phyloP scores from a whole-genome alignment of 2,113 vertebrate genomes.

The Uria aalge region DNA sequence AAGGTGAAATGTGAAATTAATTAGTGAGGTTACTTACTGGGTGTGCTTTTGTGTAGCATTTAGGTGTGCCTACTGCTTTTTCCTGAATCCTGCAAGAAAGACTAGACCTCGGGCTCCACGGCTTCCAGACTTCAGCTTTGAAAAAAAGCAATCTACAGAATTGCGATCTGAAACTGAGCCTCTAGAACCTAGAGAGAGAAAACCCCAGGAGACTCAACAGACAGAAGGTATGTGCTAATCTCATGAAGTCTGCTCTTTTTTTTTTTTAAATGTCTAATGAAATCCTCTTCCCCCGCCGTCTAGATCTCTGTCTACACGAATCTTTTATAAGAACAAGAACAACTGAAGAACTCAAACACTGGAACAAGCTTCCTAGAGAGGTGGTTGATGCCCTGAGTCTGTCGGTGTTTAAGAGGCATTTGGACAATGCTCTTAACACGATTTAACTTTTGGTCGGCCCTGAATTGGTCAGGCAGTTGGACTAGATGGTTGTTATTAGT shows the following conservation, averaged over 20 bases:
- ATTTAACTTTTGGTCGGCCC: not conserved
- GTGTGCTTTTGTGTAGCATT: constrained; percentile 81
- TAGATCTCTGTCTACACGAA: not conserved
- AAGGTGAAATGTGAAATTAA: not conserved
- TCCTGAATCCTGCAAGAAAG: constrained; percentile 96
- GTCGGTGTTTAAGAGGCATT: not conserved
- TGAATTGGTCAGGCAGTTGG: not conserved
- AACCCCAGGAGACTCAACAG: constrained; percentile 55
- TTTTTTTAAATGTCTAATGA: not conserved
- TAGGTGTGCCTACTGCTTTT: constrained; percentile 97
- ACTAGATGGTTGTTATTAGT: not conserved
- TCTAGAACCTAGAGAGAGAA: constrained; percentile 23
- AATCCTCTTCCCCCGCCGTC: not conserved
- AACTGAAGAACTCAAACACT: not conserved
- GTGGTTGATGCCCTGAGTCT: accelerated
- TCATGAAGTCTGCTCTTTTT: not conserved
- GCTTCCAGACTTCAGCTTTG: constrained; percentile 83
- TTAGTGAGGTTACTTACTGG: constrained; percentile 20
- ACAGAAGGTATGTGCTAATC: constrained; percentile 60
- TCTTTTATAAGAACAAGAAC: not conserved
- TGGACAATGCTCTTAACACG: not conserved
- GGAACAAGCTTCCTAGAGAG: not conserved
- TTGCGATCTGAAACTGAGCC: constrained; percentile 19
- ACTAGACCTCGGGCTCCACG: constrained; percentile 90
- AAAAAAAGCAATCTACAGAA: constrained; percentile 71